phyloP scores from a whole-genome alignment of 2,888 invertebrate genomes.

The Ganaspis brasiliensis region DNA sequence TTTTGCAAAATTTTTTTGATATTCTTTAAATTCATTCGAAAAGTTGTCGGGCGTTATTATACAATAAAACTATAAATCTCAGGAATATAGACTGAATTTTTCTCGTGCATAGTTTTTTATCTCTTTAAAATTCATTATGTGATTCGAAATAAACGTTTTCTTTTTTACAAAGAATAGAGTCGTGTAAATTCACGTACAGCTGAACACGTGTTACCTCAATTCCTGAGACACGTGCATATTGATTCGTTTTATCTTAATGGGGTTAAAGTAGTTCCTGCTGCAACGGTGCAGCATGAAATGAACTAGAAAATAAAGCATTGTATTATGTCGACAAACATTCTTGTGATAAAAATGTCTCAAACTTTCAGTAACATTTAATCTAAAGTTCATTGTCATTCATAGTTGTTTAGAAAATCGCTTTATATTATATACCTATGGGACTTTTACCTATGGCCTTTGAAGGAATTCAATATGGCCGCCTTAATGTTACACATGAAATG shows the following conservation, averaged over 20 bases:
- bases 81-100: too few relatives aligned
- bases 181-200: neutral
- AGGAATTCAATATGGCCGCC: too few relatives aligned
- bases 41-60: too few relatives aligned
- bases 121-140: too few relatives aligned
- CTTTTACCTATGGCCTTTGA: too few relatives aligned
- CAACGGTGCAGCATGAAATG: neutral
- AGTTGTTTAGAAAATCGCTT: too few relatives aligned
- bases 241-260: conserved; percentile 49
- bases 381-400: neutral
- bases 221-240: conserved; percentile 19
- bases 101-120: too few relatives aligned
- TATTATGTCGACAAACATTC: neutral
- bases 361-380: neutral
- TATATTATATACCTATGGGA: too few relatives aligned
- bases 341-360: neutral
- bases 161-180: neutral
- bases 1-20: too few relatives aligned
- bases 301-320: neutral
- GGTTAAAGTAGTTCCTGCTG: conserved; percentile 40
- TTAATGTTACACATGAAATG: too few relatives aligned
- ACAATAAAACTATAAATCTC: too few relatives aligned
- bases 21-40: too few relatives aligned
- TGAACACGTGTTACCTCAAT: conserved; percentile 2
- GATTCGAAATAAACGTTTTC: neutral